Conservation (phyloP, 2,113 vertebrate genomes). For the human (Homo sapiens) region DNA sequence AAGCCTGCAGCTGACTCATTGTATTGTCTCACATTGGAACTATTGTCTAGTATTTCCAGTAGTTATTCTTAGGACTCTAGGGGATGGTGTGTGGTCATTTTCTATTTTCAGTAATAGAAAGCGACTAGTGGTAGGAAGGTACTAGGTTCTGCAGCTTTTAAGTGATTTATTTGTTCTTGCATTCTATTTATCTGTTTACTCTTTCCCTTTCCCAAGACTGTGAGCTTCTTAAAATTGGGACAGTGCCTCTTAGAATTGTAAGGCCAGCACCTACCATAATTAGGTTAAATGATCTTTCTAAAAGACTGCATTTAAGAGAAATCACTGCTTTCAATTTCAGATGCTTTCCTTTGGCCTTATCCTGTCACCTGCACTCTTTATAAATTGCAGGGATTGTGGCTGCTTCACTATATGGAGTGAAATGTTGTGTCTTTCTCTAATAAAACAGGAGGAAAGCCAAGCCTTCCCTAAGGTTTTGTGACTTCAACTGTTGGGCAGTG, state of each 20-base stretch:
- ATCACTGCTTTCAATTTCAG: not conserved
- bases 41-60: slow-evolving; percentile 18
- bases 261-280: not conserved
- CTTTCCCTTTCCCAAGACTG: not conserved
- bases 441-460: not conserved
- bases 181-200: not conserved
- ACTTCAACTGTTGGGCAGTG: not conserved
- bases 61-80: not conserved
- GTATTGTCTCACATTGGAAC: not conserved
- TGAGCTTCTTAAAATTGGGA: not conserved
- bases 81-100: not conserved
- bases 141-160: not conserved
- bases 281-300: not conserved
- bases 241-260: not conserved
- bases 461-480: not conserved
- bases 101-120: slow-evolving; percentile 61
- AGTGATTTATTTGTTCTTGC: slow-evolving; percentile 65
- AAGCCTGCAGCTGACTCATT: not conserved
- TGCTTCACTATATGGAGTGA: not conserved
- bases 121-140: slow-evolving; percentile 5
- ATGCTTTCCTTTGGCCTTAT: not conserved
- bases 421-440: not conserved
- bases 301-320: not conserved
- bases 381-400: not conserved
- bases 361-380: not conserved